Evolutionary conservation across 2,888 invertebrate genomes (phyloP).

Genomic region (Drosophila mayaguana): DNA sequence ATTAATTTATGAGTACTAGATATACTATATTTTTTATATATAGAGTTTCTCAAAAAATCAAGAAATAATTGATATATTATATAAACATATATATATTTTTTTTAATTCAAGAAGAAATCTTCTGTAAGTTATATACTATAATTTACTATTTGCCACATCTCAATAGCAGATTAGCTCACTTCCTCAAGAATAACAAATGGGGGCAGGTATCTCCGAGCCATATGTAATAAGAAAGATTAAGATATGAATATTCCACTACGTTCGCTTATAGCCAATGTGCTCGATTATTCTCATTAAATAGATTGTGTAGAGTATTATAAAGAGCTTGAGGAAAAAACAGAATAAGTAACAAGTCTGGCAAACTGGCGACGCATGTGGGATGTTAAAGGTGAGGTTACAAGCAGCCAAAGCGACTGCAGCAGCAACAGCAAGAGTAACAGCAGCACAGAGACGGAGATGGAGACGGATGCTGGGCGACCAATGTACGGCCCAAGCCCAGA

Average conservation of each 20-base stretch:
- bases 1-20: too few relatives aligned
- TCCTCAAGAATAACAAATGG: too few relatives aligned
- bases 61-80: too few relatives aligned
- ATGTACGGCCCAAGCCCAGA: conserved; percentile 51
- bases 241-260: background rate
- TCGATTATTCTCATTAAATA: conserved; percentile 24
- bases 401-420: conserved; percentile 51
- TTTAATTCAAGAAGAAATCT: too few relatives aligned
- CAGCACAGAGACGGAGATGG: conserved; percentile 1
- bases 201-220: too few relatives aligned
- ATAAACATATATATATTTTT: too few relatives aligned
- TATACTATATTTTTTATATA: too few relatives aligned
- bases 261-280: conserved; percentile 10
- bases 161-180: too few relatives aligned
- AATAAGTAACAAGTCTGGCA: conserved; percentile 49
- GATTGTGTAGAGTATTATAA: conserved; percentile 44
- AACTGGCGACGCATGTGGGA: conserved; percentile 80
- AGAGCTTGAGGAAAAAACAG: conserved; percentile 46
- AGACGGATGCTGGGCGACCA: conserved; percentile 40
- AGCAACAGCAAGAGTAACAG: background rate
- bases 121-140: too few relatives aligned
- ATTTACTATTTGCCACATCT: too few relatives aligned
- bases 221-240: background rate
- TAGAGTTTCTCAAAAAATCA: too few relatives aligned
- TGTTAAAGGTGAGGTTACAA: conserved; percentile 83